Evolutionary conservation across 1,140 invertebrate species (phyloP).

Genomic region (Diplogasteroides magnus): DNA sequence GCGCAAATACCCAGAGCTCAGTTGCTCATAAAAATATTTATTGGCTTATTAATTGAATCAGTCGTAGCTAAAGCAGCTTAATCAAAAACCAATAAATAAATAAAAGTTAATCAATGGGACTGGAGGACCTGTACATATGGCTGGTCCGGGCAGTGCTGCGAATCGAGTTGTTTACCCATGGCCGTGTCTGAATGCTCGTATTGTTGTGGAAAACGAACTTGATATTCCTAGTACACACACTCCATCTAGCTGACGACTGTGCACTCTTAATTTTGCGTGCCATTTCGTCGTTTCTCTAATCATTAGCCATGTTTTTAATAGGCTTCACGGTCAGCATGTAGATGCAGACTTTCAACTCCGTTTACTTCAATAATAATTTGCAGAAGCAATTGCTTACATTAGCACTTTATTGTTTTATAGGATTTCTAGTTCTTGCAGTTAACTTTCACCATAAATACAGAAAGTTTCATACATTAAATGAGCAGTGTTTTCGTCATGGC

Average conservation of each 20-base stretch:
- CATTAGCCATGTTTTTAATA: conserved; percentile 7
- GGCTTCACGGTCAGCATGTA: too few relatives aligned
- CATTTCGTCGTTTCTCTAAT: too few relatives aligned
- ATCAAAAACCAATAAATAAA: too few relatives aligned
- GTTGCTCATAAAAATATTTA: conserved; percentile 5
- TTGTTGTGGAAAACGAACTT: too few relatives aligned
- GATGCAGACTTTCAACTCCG: too few relatives aligned
- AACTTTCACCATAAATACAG: not conserved
- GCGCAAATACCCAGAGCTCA: too few relatives aligned
- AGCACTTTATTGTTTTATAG: not conserved
- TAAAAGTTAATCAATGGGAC: conserved; percentile 22
- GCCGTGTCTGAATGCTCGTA: conserved; percentile 67
- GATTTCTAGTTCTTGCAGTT: not conserved
- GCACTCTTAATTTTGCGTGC: too few relatives aligned
- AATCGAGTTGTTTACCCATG: conserved; percentile 71
- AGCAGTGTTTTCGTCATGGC: not conserved
- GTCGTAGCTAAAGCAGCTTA: too few relatives aligned
- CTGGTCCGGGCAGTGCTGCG: conserved; percentile 66
- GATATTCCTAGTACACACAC: too few relatives aligned
- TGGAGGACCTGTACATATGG: conserved; percentile 70
- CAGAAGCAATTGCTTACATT: too few relatives aligned
- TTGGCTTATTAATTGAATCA: conserved; percentile 1
- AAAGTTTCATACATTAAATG: not conserved
- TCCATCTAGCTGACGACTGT: too few relatives aligned
- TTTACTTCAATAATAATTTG: too few relatives aligned